Evolutionary conservation across 2,888 invertebrate genomes (phyloP), one percentile per base, ranked within the genome.

Genomic region (Drosophila flavopinicola): DNA sequence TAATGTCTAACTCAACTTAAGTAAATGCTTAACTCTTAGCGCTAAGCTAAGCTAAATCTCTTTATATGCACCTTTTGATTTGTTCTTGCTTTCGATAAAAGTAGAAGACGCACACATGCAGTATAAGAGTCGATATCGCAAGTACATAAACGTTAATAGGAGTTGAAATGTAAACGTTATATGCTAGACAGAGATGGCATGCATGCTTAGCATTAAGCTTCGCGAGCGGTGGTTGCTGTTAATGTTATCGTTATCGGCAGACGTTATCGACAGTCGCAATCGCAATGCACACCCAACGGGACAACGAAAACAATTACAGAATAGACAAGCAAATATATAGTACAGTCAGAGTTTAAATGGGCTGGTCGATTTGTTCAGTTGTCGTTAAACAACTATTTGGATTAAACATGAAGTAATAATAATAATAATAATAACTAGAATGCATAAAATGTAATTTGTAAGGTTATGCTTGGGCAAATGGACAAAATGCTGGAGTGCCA

Each of bases 31-130:
- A 24, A 20, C 7, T 30, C 11, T 11, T 13, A 35, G 9, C 45
- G 27, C 24, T 11, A 9, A 11, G 32, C 20, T 23, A n/a, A n/a
- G n/a, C n/a, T n/a, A n/a, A n/a, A n/a, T 37, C 13, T 9, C 17
- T 30, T 68, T 71, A 72, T 72, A 72, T 72, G 71, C 71, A 72
- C 71, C 71, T 72, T 70, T 58, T 35, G 38, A 6, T 10, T 3
- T 23, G 13, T 11, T 33, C 37, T 2, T 13, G 25, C 32, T 32
- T 11, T 15, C 54, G 7, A 53, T 64, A 33, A 35, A 3, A n/a
- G 13, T 27, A 29, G 24, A 25, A 15, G 17, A 35, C 27, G 53
- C 59, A 37, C 37, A 56, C 56, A 61, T 51, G 51, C 66, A 42
- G 45, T 53, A 47, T 44, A 63, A 54, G 49, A 54, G 20, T 35